A percentile compares a stretch with the other conserved stretches of the same genome.
phyloP scores from a whole-genome alignment of 2,113 vertebrate genomes.

The Nothoprocta pentlandii region DNA sequence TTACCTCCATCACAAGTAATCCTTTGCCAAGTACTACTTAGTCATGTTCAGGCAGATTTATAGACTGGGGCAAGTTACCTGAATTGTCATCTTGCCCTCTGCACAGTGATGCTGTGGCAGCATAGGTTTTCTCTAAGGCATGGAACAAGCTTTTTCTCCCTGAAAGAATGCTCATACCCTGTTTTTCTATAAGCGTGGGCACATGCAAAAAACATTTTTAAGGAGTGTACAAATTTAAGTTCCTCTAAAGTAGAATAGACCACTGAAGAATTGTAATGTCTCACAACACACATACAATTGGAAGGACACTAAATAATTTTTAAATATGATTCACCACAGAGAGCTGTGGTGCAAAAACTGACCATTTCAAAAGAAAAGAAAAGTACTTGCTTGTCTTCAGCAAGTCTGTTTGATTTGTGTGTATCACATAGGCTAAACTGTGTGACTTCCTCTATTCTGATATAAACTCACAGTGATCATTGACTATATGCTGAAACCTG shows the following conservation, averaged over 20 bases:
- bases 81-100: background rate
- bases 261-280: background rate
- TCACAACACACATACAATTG: background rate
- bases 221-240: background rate
- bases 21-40: background rate
- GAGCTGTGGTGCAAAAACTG: background rate
- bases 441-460: background rate
- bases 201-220: background rate
- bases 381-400: background rate
- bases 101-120: background rate
- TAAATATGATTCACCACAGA: background rate
- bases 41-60: background rate
- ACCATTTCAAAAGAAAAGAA: background rate
- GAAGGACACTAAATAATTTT: background rate
- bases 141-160: background rate
- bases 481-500: background rate
- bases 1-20: background rate
- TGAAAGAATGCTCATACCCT: background rate
- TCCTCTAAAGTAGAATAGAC: background rate
- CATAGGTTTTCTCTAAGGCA: background rate
- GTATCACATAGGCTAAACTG: background rate
- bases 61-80: background rate
- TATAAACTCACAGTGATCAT: background rate
- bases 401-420: background rate
- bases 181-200: background rate